Conservation (phyloP, 2,113 vertebrate genomes). For the Centropus bengalensis region DNA sequence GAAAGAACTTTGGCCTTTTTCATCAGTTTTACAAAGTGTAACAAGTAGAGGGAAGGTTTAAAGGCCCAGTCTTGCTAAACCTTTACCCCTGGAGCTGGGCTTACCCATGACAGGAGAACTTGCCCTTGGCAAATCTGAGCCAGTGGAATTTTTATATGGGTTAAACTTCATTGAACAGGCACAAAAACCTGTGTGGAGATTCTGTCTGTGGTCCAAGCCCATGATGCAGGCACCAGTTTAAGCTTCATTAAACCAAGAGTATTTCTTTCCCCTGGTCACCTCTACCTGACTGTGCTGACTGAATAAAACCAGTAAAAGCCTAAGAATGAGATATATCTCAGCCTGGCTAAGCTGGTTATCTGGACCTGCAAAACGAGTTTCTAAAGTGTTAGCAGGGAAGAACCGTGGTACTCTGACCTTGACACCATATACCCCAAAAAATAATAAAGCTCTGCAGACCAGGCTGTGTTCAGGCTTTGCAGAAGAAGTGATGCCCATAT, state of each 20-base stretch:
- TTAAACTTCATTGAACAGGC: neutral
- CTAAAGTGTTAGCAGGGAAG: neutral
- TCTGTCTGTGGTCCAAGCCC: neutral
- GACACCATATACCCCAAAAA: neutral
- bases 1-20: neutral
- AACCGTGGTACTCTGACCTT: neutral
- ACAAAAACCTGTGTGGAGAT: neutral
- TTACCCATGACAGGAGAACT: neutral
- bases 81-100: neutral
- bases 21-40: neutral
- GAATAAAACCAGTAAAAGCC: neutral
- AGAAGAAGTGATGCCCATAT: neutral
- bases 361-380: neutral
- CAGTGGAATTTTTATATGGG: neutral
- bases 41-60: neutral
- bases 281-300: neutral
- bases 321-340: neutral
- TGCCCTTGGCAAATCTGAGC: neutral
- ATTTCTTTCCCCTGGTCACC: neutral
- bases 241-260: neutral
- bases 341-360: neutral
- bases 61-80: neutral
- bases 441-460: too few species aligned
- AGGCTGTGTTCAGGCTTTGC: neutral
- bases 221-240: neutral